Base-by-base conservation (phyloP, 2,113 vertebrate species). In the Edolisoma coerulescens region DNA sequence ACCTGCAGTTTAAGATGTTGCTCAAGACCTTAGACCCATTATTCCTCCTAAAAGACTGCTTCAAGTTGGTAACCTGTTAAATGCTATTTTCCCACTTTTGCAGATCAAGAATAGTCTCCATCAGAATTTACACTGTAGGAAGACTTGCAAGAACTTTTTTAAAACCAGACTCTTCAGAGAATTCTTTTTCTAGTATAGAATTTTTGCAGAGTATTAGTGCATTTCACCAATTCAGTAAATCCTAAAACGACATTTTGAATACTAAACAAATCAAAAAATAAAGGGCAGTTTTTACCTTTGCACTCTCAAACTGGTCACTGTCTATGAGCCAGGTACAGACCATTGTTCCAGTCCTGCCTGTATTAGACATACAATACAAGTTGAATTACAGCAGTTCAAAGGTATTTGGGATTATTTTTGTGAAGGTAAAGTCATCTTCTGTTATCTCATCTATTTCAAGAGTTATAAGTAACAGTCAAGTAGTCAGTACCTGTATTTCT, bases 291-390 rank as follows among this genome's bases (percentile, higher is more conserved):
- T 54, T 90, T 98, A 99, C 99, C 99, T 99, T 97, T 57, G 99
- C 99, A 8, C 98, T 99, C 93, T 98, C 97, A 98, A 99, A 99
- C 94, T 98, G 97, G 96, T 98, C 98, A 59, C 97, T 98, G 97
- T 99, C 98, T 81, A 99, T 98, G 16, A 99, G 98, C 98, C 98
- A 99, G 17, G 97, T 98, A 94, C 99, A 99, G 63, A 99, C 79
- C 99, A 99, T 98, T 3, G 99, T 99, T 82, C 99, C 99, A 59
- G 99, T 99, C 59, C 99, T 98, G 39, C 99, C 99, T 99, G 89
- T 70, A 86, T 96, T 39, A 97, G 42, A 44, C 73, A 42, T 16
- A 44, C 73, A 79, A 79, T 42, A 74, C 4, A 75, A 47, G 18
- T 30, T 86, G 16, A 83, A 63, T 30, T 49, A 67, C 13, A 54